Conservation (phyloP, 2,113 vertebrate species). For the Geococcyx californianus region DNA sequence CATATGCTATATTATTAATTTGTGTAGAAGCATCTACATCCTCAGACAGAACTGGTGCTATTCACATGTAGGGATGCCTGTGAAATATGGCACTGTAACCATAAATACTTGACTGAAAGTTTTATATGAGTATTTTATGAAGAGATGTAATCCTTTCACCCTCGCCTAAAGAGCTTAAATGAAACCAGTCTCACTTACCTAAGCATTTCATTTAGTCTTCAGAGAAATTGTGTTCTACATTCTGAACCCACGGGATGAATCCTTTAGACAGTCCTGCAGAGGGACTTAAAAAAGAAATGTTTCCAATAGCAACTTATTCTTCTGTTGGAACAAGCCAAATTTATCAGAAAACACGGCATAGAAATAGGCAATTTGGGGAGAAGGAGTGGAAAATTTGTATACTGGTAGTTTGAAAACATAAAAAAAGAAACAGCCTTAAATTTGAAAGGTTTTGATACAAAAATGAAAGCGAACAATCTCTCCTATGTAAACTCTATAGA, state of each 20-base stretch:
- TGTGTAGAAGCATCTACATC: not conserved
- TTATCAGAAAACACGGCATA: not conserved
- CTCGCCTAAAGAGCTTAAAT: not conserved
- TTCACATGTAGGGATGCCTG: not conserved
- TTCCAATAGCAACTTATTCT: not conserved
- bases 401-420: not conserved
- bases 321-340: not conserved
- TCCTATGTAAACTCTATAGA: not conserved
- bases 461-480: not conserved
- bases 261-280: not conserved
- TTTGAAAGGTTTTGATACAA: not conserved
- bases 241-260: not conserved
- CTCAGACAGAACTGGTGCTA: not conserved
- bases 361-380: not conserved
- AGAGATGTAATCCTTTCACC: not conserved
- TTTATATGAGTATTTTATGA: not conserved
- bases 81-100: not conserved
- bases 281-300: not conserved
- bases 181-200: not conserved
- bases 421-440: not conserved
- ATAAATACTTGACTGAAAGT: not conserved
- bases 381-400: not conserved
- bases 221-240: not conserved
- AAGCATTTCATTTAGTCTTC: not conserved
- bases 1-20: not conserved